Evolutionary conservation across 2,888 invertebrate species (phyloP).

Genomic region (Phengaris alcon): DNA sequence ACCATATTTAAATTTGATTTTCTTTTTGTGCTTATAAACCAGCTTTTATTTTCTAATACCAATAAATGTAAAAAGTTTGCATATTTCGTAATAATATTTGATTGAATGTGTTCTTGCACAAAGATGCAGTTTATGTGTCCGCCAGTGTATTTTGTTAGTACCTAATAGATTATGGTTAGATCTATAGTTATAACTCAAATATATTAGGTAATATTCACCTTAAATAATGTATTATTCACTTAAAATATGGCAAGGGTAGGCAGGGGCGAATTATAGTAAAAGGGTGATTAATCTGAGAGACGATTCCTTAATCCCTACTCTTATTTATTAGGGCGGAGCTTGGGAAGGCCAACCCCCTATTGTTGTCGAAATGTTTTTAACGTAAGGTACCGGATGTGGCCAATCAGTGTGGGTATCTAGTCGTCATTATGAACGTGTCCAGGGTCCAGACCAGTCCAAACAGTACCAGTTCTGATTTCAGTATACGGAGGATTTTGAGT

Average conservation of each 20-base stretch:
- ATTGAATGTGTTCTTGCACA: no score
- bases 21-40: no score
- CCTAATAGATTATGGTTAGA: no score
- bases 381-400: conserved; percentile 36
- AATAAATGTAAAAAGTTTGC: no score
- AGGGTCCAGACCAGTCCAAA: conserved; percentile 57
- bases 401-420: conserved; percentile 35
- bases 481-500: conserved; percentile 81
- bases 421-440: conserved; percentile 56
- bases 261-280: not conserved
- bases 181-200: not conserved
- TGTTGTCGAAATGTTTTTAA: conserved; percentile 43
- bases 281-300: conserved; percentile 26
- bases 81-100: no score
- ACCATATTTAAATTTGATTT: no score
- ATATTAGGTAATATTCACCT: not conserved
- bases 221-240: not conserved
- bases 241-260: not conserved
- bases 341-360: conserved; percentile 44
- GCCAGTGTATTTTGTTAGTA: no score
- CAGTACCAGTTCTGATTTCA: conserved; percentile 74
- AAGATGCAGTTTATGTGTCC: no score
- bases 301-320: conserved; percentile 23
- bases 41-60: no score
- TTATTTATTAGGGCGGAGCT: conserved; percentile 50